These are phyloP conservation scores for Agonopterix arenella DNA, from an alignment of 2,888 invertebrate species.

Conservation along the genomic window DNA sequence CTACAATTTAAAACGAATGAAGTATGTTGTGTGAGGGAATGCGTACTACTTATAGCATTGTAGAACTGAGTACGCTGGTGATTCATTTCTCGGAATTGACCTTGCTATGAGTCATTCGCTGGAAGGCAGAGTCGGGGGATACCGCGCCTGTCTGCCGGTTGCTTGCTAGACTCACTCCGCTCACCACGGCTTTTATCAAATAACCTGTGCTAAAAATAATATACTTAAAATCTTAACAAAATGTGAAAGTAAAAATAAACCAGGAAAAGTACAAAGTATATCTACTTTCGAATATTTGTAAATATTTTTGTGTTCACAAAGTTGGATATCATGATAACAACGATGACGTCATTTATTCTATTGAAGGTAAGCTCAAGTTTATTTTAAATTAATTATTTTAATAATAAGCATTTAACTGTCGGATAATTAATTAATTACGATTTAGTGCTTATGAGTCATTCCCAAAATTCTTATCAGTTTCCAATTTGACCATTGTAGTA, in stretches of 20 bases:
- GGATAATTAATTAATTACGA: slow-evolving; percentile 1
- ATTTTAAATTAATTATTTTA: background rate
- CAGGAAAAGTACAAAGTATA: slow-evolving; percentile 32
- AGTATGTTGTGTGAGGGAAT: slow-evolving; percentile 40
- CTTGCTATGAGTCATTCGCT: slow-evolving; percentile 78
- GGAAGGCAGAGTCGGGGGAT: slow-evolving; percentile 76
- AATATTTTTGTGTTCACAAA: slow-evolving; percentile 58
- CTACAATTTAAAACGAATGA: slow-evolving; percentile 26
- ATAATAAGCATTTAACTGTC: background rate
- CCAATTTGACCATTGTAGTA: slow-evolving; percentile 56
- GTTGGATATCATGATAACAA: slow-evolving; percentile 75
- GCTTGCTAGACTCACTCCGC: slow-evolving; percentile 64
- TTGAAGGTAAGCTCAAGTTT: slow-evolving; percentile 58
- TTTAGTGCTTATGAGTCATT: slow-evolving; percentile 36
- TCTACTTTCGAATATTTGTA: slow-evolving; percentile 31
- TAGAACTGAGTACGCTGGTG: slow-evolving; percentile 70
- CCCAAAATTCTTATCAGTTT: slow-evolving; percentile 53
- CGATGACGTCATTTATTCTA: slow-evolving; percentile 76
- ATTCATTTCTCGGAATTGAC: slow-evolving; percentile 78
- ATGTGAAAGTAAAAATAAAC: slow-evolving; percentile 41
- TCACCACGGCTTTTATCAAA: slow-evolving; percentile 44
- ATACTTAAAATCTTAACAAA: slow-evolving; percentile 28
- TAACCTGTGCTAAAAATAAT: slow-evolving; percentile 35
- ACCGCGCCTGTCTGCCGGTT: slow-evolving; percentile 76
- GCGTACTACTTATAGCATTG: slow-evolving; percentile 66